Percentiles rank a stretch among this genome's conserved stretches.
phyloP scores from a whole-genome alignment of 2,888 invertebrate genomes.

The Masnerella sp. region DNA sequence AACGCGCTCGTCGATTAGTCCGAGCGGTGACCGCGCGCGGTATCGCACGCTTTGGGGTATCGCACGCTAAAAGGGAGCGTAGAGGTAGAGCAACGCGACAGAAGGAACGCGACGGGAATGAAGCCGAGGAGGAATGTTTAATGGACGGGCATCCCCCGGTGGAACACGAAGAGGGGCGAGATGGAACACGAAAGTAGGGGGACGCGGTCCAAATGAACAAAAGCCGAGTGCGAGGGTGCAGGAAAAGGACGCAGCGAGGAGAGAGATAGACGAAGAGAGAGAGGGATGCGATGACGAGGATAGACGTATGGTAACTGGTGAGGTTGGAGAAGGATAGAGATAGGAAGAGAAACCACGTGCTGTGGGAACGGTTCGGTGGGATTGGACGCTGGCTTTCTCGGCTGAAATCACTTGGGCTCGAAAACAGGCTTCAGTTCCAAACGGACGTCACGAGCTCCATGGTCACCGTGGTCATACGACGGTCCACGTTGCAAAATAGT shows the following conservation, averaged over 20 bases:
- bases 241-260: conserved; percentile 3
- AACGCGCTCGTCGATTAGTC: too few species aligned
- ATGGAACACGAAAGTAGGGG: conserved; percentile 21
- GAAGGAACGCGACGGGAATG: too few species aligned
- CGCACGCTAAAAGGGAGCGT: too few species aligned
- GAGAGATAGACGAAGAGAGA: conserved; percentile 52
- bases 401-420: conserved; percentile 40
- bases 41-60: too few species aligned
- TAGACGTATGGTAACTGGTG: too few species aligned
- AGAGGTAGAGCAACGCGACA: too few species aligned
- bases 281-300: conserved; percentile 39
- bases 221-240: conserved; percentile 39
- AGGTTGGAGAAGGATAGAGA: conserved; percentile 51
- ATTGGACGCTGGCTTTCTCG: conserved; percentile 65
- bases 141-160: too few species aligned
- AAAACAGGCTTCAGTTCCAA: conserved; percentile 71
- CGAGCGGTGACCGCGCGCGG: too few species aligned
- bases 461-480: too few species aligned
- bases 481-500: background rate
- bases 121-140: too few species aligned
- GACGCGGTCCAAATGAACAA: conserved; percentile 36
- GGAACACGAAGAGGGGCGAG: too few species aligned
- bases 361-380: conserved; percentile 73
- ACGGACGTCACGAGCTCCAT: conserved; percentile 75
- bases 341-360: conserved; percentile 73